Conservation (phyloP, 2,113 vertebrate genomes). For the Muntiacus reevesi region DNA sequence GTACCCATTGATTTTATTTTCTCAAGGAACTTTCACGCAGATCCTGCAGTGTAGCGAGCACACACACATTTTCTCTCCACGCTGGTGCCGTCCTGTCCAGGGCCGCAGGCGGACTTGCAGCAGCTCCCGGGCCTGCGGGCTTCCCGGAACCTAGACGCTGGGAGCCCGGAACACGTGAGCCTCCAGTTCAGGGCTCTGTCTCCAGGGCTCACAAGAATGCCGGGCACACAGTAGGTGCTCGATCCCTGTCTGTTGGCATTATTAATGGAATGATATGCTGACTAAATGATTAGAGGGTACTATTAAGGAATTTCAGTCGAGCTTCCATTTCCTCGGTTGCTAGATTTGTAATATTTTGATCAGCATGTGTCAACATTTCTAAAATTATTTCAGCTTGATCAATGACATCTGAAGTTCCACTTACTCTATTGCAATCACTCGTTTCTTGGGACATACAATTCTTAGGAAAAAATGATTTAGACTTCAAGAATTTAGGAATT, state of each 20-base stretch:
- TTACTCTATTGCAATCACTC: slow-evolving; percentile 73
- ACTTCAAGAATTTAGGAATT: slow-evolving; percentile 17
- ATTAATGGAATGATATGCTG: background rate
- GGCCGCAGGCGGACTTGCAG: too few relatives aligned
- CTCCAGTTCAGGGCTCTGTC: too few relatives aligned
- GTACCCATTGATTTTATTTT: background rate
- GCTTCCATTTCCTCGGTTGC: slow-evolving; percentile 37
- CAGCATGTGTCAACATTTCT: slow-evolving; percentile 63
- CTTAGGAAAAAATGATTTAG: background rate
- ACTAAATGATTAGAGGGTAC: background rate
- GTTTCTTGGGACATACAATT: slow-evolving; percentile 28
- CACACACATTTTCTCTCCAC: background rate
- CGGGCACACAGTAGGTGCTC: background rate
- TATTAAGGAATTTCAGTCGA: background rate
- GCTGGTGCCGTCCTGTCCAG: accelerated
- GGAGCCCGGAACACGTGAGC: background rate
- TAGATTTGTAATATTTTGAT: slow-evolving; percentile 74
- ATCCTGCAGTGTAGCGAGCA: background rate
- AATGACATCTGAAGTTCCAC: slow-evolving; percentile 64
- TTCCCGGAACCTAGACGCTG: background rate
- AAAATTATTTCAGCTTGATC: slow-evolving; percentile 73
- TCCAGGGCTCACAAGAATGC: background rate
- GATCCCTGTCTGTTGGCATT: background rate
- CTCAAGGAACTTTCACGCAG: background rate
- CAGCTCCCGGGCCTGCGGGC: background rate